Percentiles rank a stretch among this genome's conserved stretches.
Conservation (phyloP, 2,888 invertebrate genomes). For the Teleiodes luculella region DNA sequence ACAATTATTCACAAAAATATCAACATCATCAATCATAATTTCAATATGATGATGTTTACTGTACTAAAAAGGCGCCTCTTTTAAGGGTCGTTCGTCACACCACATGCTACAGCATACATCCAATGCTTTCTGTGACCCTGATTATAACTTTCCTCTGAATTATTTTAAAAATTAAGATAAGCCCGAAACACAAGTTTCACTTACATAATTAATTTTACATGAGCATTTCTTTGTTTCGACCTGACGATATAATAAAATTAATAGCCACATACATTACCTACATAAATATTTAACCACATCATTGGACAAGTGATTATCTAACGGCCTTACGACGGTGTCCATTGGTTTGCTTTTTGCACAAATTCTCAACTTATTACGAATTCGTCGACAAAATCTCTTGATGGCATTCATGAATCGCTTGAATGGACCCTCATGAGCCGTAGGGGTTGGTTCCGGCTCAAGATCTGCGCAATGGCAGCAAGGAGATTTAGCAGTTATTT, state of each 20-base stretch:
- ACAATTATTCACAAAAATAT: no score
- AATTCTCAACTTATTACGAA: slow-evolving; percentile 38
- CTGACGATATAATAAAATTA: background rate
- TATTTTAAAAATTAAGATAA: no score
- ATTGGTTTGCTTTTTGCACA: slow-evolving; percentile 27
- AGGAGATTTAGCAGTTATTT: slow-evolving; percentile 51
- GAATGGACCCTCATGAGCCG: slow-evolving; percentile 30
- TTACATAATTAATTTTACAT: background rate
- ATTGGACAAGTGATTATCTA: slow-evolving; percentile 32
- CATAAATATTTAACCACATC: slow-evolving; percentile 50
- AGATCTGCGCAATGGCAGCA: slow-evolving; percentile 56
- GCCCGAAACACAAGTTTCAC: no score
- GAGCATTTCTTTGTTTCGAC: background rate
- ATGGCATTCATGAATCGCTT: slow-evolving; percentile 32
- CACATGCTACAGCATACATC: no score
- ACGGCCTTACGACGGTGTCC: slow-evolving; percentile 22
- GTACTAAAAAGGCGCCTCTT: no score
- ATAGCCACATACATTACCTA: slow-evolving; percentile 43
- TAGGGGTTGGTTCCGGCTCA: slow-evolving; percentile 29
- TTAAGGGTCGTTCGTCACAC: no score
- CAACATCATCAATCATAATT: no score
- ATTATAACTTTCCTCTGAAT: no score
- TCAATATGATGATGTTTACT: no score
- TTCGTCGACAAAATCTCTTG: slow-evolving; percentile 27
- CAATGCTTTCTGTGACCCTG: no score